Evolutionary conservation across 2,113 vertebrate genomes (phyloP).

Genomic region (Tetrax tetrax): DNA sequence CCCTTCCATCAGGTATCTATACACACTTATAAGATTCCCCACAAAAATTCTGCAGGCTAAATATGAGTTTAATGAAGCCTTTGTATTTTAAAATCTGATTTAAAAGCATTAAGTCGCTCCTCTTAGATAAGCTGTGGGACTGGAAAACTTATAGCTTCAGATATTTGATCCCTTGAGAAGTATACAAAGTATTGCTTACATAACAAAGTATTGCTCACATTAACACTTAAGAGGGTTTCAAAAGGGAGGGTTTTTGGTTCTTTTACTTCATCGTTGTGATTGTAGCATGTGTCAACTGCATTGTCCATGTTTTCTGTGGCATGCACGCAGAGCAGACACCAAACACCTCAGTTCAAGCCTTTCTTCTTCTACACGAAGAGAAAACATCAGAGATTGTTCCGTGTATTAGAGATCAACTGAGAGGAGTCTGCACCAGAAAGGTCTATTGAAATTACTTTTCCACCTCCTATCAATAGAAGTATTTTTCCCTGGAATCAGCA

Average conservation of each 20-base stretch:
- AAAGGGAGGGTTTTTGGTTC: not conserved
- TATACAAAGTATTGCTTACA: not conserved
- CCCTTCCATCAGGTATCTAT: not conserved
- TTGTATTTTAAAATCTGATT: not conserved
- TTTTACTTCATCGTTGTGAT: not conserved
- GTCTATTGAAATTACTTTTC: not conserved
- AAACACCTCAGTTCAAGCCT: not conserved
- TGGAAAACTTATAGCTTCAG: not conserved
- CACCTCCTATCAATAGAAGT: not conserved
- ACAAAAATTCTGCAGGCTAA: not conserved
- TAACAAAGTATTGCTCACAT: not conserved
- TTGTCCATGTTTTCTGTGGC: not conserved
- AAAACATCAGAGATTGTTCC: not conserved
- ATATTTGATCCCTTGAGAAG: not conserved
- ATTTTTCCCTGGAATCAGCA: constrained; percentile 38
- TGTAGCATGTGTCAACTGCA: not conserved
- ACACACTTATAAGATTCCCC: not conserved
- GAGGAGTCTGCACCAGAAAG: not conserved
- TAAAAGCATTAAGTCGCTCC: not conserved
- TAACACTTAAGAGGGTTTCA: not conserved
- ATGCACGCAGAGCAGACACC: not conserved
- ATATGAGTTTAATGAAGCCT: not conserved
- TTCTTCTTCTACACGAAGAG: not conserved
- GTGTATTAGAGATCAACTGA: not conserved
- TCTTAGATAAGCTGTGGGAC: not conserved